Evolutionary conservation across 2,113 vertebrate species (phyloP).

Genomic region (Uropsilus gracilis): DNA sequence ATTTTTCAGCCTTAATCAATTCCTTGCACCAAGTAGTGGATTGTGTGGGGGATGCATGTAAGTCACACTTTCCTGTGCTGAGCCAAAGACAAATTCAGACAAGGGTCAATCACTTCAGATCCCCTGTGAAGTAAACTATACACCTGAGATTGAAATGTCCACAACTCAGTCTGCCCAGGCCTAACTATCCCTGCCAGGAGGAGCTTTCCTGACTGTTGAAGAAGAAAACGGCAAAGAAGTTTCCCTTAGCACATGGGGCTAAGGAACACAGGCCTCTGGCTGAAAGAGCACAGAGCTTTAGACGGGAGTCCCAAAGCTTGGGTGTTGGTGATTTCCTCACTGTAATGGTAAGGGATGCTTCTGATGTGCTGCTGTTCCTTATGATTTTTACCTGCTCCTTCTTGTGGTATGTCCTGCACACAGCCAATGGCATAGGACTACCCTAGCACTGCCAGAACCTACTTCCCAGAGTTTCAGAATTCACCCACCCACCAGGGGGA

Average conservation of each 20-base stretch:
- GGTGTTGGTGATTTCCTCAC: not conserved
- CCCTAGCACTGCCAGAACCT: accelerated
- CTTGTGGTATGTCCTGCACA: accelerated
- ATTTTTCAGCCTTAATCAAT: too few relatives aligned
- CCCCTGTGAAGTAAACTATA: conserved; percentile 20
- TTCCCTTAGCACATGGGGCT: not conserved
- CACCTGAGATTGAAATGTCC: conserved; percentile 8
- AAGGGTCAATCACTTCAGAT: conserved; percentile 10
- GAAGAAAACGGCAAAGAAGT: not conserved
- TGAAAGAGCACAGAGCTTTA: not conserved
- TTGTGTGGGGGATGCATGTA: not conserved
- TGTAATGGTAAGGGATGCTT: accelerated
- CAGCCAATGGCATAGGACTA: not conserved
- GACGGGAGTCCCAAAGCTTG: not conserved
- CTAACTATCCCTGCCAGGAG: not conserved
- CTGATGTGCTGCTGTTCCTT: not conserved
- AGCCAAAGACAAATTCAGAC: not conserved
- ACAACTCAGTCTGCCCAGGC: not conserved
- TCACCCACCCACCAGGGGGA: not conserved
- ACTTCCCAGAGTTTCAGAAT: not conserved
- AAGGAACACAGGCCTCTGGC: not conserved
- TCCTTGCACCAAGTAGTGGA: not conserved
- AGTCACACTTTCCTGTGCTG: not conserved
- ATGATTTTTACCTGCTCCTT: accelerated
- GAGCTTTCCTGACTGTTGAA: not conserved